These are phyloP conservation scores for Mythimna lalbum DNA, from an alignment of 2,888 invertebrate genomes.

Conservation along the genomic window DNA sequence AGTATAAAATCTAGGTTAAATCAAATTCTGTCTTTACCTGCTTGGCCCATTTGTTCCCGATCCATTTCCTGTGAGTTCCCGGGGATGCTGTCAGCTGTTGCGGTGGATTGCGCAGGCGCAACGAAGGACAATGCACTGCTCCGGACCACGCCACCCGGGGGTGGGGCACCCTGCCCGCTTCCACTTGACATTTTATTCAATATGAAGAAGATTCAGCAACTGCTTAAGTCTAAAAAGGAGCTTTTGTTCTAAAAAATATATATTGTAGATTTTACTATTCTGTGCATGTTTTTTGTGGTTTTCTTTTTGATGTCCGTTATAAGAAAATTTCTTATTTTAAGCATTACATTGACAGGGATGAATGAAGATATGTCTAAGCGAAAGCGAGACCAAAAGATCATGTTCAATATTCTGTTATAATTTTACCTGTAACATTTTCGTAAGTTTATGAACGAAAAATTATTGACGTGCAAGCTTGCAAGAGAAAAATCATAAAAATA, in stretches of 20 bases:
- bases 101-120: constrained; percentile 78
- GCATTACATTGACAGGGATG: background rate
- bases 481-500: too few relatives aligned
- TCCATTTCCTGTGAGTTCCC: constrained; percentile 65
- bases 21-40: constrained; percentile 66
- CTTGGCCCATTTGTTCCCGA: constrained; percentile 71
- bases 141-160: constrained; percentile 76
- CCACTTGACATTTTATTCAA: constrained; percentile 72
- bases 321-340: background rate
- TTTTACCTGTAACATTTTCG: background rate
- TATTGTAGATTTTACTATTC: constrained; percentile 32
- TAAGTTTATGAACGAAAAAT: constrained; percentile 39
- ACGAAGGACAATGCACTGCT: constrained; percentile 84
- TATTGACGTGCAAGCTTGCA: background rate
- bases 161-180: constrained; percentile 68
- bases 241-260: constrained; percentile 7
- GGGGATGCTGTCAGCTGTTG: constrained; percentile 62
- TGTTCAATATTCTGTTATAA: background rate
- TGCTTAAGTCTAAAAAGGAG: constrained; percentile 14
- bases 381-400: constrained; percentile 12
- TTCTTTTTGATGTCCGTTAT: constrained; percentile 18
- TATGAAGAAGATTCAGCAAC: background rate
- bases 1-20: background rate
- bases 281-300: constrained; percentile 47
- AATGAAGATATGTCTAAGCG: background rate